phyloP scores from a whole-genome alignment of 1,140 invertebrate species.

The Pogonus chalceus region DNA sequence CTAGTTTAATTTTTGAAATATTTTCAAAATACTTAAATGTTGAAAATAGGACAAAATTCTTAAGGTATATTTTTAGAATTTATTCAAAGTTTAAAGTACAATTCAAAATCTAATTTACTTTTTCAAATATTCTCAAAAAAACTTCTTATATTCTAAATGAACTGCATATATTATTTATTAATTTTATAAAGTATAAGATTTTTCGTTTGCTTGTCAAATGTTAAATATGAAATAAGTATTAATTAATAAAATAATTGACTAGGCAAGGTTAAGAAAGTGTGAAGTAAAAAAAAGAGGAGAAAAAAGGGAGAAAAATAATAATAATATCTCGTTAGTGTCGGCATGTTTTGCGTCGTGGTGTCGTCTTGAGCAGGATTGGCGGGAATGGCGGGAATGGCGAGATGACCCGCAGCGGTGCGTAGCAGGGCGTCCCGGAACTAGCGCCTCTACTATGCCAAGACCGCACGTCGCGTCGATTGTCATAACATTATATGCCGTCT shows the following conservation, averaged over 20 bases:
- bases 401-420: neutral
- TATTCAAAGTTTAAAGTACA: no score
- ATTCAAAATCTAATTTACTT: no score
- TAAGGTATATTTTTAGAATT: no score
- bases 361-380: neutral
- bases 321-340: neutral
- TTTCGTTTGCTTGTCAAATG: no score
- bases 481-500: neutral
- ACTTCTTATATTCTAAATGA: no score
- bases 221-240: neutral
- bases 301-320: neutral
- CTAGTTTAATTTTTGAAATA: no score
- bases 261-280: neutral
- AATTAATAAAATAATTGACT: neutral
- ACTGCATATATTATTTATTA: no score
- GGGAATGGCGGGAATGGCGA: neutral
- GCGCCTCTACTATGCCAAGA: neutral
- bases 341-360: neutral
- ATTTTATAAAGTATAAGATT: no score
- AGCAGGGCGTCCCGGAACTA: neutral
- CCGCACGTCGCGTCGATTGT: neutral
- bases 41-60: no score
- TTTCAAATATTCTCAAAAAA: no score
- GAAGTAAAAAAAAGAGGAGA: neutral
- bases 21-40: no score